Evolutionary conservation across 2,888 invertebrate genomes (phyloP).

Genomic region (Gandaritis pyraliata): DNA sequence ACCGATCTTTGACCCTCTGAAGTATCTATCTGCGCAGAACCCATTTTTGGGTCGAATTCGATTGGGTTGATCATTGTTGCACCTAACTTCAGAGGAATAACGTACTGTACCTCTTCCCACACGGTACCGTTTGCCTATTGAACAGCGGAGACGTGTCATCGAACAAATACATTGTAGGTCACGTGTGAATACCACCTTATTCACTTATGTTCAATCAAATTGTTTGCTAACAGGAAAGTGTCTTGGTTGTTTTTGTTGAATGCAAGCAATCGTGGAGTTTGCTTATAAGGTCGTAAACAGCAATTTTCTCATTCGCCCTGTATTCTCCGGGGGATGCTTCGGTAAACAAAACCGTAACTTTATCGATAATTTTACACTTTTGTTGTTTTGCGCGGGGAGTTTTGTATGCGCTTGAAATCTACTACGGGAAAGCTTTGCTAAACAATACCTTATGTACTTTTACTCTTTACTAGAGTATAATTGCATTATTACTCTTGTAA

Average conservation of each 20-base stretch:
- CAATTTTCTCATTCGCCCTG: constrained; percentile 44
- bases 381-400: constrained; percentile 46
- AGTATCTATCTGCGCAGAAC: too few species aligned
- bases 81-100: too few species aligned
- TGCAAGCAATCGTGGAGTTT: constrained; percentile 27
- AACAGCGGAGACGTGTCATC: too few species aligned
- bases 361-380: constrained; percentile 58
- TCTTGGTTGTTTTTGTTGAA: constrained; percentile 8
- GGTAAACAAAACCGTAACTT: constrained; percentile 68
- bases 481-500: too few species aligned
- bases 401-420: constrained; percentile 13
- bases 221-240: constrained; percentile 1
- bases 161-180: too few species aligned
- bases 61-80: too few species aligned
- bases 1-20: too few species aligned
- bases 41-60: too few species aligned
- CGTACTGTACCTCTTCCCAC: too few species aligned
- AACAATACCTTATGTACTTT: neutral
- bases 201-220: constrained; percentile 6
- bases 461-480: neutral
- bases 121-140: too few species aligned
- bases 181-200: neutral
- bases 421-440: constrained; percentile 1
- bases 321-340: constrained; percentile 48
- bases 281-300: constrained; percentile 41